Evolutionary conservation across 2,113 vertebrate genomes (phyloP).

Genomic region (Nyctibius bracteatus): DNA sequence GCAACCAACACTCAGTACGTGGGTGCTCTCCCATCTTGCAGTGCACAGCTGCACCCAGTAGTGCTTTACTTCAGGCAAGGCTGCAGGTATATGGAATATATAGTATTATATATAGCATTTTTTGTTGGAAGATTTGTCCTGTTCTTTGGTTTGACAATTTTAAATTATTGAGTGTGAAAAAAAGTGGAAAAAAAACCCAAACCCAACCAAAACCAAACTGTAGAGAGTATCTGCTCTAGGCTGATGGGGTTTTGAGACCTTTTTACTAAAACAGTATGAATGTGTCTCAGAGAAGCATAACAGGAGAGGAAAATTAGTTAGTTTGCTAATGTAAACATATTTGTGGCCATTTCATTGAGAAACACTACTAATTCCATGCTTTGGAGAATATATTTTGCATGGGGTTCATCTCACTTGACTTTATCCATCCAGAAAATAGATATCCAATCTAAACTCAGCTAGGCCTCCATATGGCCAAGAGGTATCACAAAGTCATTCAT

Average conservation of each 20-base stretch:
- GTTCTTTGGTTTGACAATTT: background rate
- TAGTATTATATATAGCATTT: background rate
- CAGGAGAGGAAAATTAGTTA: background rate
- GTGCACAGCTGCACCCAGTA: background rate
- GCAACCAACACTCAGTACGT: background rate
- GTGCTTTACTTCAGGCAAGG: background rate
- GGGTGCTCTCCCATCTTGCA: fast-evolving
- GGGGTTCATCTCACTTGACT: background rate
- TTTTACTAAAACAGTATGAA: background rate
- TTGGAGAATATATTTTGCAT: background rate
- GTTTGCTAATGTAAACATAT: background rate
- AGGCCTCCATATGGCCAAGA: background rate
- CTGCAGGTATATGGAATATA: background rate
- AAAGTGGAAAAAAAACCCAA: background rate
- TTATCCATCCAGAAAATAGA: background rate
- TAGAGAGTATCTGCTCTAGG: background rate
- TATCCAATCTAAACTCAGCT: background rate
- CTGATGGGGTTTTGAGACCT: background rate
- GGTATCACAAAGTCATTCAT: background rate
- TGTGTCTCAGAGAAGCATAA: background rate
- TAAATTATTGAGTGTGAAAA: background rate
- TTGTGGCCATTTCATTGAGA: background rate
- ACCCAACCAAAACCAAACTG: background rate
- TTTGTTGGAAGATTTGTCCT: background rate
- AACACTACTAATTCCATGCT: background rate